A percentile compares a stretch with the other conserved stretches of the same genome.
phyloP scores from a whole-genome alignment of 1,140 invertebrate species.

The Pachypeltis micranthus region DNA sequence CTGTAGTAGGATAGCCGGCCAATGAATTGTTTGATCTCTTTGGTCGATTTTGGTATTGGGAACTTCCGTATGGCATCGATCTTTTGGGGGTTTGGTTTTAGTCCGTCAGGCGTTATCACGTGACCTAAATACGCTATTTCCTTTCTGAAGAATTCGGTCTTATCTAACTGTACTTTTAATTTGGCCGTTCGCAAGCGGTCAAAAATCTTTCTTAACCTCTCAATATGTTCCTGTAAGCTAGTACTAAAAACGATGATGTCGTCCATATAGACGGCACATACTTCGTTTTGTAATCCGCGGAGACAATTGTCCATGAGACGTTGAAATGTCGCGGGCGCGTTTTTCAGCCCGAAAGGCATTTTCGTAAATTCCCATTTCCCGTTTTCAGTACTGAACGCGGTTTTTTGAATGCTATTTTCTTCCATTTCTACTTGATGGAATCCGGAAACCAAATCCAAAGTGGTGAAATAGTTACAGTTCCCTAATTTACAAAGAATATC shows the following conservation, averaged over 20 bases:
- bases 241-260: too few relatives aligned
- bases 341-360: constrained; percentile 37
- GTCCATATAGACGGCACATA: too few relatives aligned
- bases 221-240: too few relatives aligned
- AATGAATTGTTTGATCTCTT: constrained; percentile 32
- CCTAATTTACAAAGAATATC: constrained; percentile 32
- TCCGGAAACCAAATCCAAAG: constrained; percentile 38
- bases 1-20: constrained; percentile 33
- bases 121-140: constrained; percentile 32
- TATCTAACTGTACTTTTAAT: constrained; percentile 26
- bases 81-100: constrained; percentile 30
- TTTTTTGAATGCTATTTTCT: constrained; percentile 35
- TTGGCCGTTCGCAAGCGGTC: constrained; percentile 17
- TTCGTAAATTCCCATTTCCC: constrained; percentile 34
- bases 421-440: constrained; percentile 41
- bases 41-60: constrained; percentile 28
- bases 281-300: not conserved
- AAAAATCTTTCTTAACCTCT: constrained; percentile 28
- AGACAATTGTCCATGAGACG: constrained; percentile 29
- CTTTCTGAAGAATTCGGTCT: constrained; percentile 28
- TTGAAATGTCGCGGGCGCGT: constrained; percentile 37
- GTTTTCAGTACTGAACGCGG: constrained; percentile 35
- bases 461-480: constrained; percentile 35
- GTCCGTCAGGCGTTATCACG: constrained; percentile 29
- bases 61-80: constrained; percentile 28